phyloP scores from a whole-genome alignment of 1,140 invertebrate genomes.

The Melitaea cinxia region DNA sequence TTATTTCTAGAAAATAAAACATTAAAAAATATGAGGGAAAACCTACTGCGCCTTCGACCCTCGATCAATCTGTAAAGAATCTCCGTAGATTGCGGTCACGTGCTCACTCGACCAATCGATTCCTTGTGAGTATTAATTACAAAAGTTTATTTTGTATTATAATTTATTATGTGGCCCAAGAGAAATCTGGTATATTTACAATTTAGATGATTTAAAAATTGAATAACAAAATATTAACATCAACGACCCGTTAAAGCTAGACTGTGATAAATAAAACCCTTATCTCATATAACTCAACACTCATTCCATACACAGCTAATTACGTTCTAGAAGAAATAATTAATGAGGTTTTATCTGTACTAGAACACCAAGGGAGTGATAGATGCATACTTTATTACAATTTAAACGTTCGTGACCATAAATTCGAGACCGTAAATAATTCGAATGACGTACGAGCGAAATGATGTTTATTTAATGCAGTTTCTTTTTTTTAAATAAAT shows the following conservation, averaged over 20 bases:
- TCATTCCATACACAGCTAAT: neutral
- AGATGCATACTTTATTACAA: constrained; percentile 4
- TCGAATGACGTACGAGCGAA: constrained; percentile 10
- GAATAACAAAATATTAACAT: no score
- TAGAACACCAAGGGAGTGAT: constrained; percentile 16
- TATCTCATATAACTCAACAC: neutral
- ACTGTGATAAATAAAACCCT: neutral
- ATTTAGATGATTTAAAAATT: no score
- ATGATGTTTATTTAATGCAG: constrained; percentile 19
- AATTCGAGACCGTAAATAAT: no score
- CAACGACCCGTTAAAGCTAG: no score
- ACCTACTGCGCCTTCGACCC: neutral
- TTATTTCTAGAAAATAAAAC: neutral
- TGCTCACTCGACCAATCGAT: neutral
- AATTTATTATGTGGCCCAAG: no score
- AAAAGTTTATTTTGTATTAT: no score
- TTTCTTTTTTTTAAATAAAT: constrained; percentile 1
- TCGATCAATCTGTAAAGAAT: neutral
- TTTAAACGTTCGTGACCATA: constrained; percentile 4
- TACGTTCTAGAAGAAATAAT: neutral
- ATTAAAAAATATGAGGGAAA: neutral
- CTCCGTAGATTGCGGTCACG: neutral
- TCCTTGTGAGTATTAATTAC: neutral
- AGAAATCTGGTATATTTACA: no score
- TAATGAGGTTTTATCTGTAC: constrained; percentile 12